These are phyloP conservation scores for Cherax quadricarinatus DNA, from an alignment of 1,140 invertebrate species.

Conservation along the genomic window DNA sequence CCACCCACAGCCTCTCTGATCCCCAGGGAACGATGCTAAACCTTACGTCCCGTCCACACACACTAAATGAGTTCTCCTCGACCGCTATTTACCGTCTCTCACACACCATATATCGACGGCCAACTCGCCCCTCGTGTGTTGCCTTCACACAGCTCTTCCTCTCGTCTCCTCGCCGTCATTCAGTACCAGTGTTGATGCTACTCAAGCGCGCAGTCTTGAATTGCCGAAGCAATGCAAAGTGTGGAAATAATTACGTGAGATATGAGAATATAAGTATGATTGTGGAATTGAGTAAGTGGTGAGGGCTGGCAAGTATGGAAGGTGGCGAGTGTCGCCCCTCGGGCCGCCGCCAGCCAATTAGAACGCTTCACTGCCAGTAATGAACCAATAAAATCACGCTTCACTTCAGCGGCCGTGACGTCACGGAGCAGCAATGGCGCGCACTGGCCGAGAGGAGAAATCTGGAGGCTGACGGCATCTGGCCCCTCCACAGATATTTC, in stretches of 20 bases:
- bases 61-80: slow-evolving; percentile 56
- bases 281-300: slow-evolving; percentile 93
- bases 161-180: neutral
- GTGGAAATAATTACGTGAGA: slow-evolving; percentile 45
- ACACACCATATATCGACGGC: slow-evolving; percentile 58
- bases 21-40: slow-evolving; percentile 46
- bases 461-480: slow-evolving; percentile 42
- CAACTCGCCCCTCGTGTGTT: slow-evolving; percentile 29
- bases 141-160: neutral
- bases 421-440: slow-evolving; percentile 71
- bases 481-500: slow-evolving; percentile 14
- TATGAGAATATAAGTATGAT: slow-evolving; percentile 43
- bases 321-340: slow-evolving; percentile 74
- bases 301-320: slow-evolving; percentile 93
- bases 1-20: slow-evolving; percentile 39
- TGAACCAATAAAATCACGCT: slow-evolving; percentile 72
- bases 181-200: neutral
- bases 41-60: slow-evolving; percentile 55
- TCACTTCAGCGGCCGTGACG: slow-evolving; percentile 61
- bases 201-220: slow-evolving; percentile 15
- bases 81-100: slow-evolving; percentile 61
- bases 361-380: slow-evolving; percentile 67
- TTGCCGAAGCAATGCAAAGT: slow-evolving; percentile 23
- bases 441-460: slow-evolving; percentile 49
- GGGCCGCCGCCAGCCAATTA: slow-evolving; percentile 74